Conservation (phyloP, 2,113 vertebrate genomes). For the Thalassarche chlororhynchos region DNA sequence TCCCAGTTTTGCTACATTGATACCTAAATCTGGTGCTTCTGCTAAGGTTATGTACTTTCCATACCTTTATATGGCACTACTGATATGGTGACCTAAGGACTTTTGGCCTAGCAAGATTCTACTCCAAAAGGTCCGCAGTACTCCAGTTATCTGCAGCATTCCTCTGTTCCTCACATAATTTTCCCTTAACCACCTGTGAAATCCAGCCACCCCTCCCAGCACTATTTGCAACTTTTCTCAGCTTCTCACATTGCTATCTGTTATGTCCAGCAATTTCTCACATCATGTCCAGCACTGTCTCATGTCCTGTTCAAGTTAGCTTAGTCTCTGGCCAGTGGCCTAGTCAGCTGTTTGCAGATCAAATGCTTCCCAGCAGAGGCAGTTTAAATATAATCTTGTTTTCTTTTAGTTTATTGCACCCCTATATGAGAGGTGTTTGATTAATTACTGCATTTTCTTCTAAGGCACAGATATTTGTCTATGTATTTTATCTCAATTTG, state of each 20-base stretch:
- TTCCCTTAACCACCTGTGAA: not conserved
- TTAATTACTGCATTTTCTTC: not conserved
- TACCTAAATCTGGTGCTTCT: not conserved
- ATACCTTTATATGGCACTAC: too few species aligned
- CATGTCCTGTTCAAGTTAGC: not conserved
- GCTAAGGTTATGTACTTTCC: not conserved
- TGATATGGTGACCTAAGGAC: not conserved
- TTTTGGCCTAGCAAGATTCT: not conserved
- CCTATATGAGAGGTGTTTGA: not conserved
- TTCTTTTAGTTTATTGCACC: not conserved
- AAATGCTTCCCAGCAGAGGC: not conserved
- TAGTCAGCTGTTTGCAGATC: not conserved
- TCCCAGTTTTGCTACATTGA: not conserved
- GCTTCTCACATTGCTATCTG: not conserved
- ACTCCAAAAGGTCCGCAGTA: not conserved
- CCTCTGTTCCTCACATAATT: not conserved
- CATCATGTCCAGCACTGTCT: not conserved
- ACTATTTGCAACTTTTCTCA: not conserved
- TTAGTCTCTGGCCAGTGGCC: not conserved
- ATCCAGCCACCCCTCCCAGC: not conserved
- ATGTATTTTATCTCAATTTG: not conserved
- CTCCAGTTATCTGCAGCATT: not conserved
- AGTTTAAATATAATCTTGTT: not conserved
- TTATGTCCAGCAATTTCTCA: not conserved
- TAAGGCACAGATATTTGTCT: not conserved